Evolutionary conservation across 2,888 invertebrate genomes (phyloP).

Genomic region (Pachycephus smyrnensis): DNA sequence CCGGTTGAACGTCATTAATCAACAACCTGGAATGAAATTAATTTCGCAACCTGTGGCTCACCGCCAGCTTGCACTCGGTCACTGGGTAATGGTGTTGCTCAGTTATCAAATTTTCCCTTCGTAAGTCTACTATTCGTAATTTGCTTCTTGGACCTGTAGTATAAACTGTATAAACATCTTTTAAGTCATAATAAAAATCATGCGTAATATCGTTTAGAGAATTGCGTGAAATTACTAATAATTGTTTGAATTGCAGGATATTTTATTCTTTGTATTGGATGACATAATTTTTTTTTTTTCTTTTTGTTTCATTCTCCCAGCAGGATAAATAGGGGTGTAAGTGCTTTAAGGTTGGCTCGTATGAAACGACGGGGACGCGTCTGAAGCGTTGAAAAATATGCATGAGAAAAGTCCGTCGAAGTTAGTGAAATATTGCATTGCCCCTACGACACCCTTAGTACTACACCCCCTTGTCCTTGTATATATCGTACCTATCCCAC

Average conservation of each 20-base stretch:
- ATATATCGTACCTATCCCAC: constrained; percentile 4
- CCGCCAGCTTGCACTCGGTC: background rate
- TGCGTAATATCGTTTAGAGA: background rate
- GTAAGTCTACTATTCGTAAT: background rate
- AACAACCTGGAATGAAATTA: background rate
- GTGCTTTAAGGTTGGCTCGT: background rate
- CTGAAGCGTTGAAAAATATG: constrained; percentile 3
- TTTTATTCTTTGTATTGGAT: background rate
- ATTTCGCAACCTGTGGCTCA: background rate
- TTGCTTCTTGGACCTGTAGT: background rate
- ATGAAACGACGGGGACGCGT: background rate
- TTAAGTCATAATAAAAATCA: background rate
- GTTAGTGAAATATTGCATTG: constrained; percentile 10
- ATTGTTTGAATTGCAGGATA: background rate
- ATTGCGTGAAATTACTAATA: background rate
- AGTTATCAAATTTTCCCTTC: background rate
- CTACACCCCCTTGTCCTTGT: background rate
- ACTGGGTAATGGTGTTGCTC: background rate
- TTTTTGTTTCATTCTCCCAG: background rate
- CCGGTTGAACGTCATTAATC: constrained; percentile 5
- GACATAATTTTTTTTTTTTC: background rate
- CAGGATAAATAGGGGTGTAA: background rate
- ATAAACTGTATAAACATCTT: background rate
- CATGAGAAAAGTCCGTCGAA: constrained; percentile 10
- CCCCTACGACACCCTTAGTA: background rate